Evolutionary conservation across 1,140 invertebrate genomes (phyloP).

Genomic region (Cardiocondyla obscurior): DNA sequence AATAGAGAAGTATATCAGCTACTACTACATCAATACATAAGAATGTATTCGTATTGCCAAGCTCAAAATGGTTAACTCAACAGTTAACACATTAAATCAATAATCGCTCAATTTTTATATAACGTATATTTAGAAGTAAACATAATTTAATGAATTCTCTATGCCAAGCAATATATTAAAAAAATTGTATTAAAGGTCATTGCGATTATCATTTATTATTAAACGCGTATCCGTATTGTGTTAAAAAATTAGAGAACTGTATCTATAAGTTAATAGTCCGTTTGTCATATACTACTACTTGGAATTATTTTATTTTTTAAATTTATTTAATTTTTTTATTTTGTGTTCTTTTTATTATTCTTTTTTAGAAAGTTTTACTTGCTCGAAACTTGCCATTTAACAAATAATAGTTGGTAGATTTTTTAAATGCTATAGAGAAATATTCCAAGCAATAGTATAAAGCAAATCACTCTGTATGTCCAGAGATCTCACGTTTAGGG

Average conservation of each 20-base stretch:
- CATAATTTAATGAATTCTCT: not conserved
- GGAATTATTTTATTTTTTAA: not conserved
- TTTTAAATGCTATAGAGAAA: not conserved
- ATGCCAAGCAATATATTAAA: not conserved
- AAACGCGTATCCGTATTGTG: not conserved
- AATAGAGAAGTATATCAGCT: not conserved
- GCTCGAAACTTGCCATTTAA: not conserved
- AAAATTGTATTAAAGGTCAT: not conserved
- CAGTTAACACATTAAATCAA: slow-evolving; percentile 7
- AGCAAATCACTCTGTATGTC: not conserved
- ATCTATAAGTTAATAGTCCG: not conserved
- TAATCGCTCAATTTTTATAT: not conserved
- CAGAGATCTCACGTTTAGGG: not conserved
- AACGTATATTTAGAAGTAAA: not conserved
- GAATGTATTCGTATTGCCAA: not conserved
- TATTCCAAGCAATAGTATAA: not conserved
- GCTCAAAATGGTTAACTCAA: not conserved
- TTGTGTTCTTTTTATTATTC: not conserved
- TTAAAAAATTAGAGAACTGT: not conserved
- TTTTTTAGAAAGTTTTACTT: not conserved
- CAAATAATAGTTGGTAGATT: not conserved
- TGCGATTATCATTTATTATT: not conserved
- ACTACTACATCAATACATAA: not conserved
- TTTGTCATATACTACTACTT: not conserved
- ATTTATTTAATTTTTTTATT: not conserved